phyloP scores from a whole-genome alignment of 2,797 vertebrate species.

The Cryptoprocta ferox region DNA sequence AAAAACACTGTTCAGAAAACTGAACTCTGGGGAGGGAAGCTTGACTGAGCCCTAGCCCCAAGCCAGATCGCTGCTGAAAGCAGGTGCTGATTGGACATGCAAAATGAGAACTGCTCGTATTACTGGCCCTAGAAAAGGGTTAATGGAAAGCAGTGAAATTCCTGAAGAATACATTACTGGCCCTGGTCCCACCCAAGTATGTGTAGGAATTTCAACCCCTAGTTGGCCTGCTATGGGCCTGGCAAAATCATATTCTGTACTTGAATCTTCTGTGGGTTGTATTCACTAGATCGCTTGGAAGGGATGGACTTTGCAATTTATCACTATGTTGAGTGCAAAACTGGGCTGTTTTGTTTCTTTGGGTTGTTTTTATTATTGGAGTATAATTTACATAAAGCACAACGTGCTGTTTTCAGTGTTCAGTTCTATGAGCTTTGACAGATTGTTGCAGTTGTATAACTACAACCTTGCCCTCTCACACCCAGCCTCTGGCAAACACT shows the following conservation, averaged over 20 bases:
- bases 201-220: conserved; percentile 32
- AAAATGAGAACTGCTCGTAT: background rate
- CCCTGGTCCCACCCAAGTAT: background rate
- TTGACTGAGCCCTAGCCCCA: background rate
- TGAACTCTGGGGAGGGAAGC: background rate
- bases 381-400: background rate
- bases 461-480: background rate
- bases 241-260: background rate
- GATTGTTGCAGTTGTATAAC: background rate
- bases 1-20: background rate
- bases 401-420: background rate
- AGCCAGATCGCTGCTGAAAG: background rate
- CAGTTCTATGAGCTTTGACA: conserved; percentile 31
- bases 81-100: background rate
- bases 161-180: conserved; percentile 28
- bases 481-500: background rate
- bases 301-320: conserved; percentile 3
- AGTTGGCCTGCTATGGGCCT: background rate
- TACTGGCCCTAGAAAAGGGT: background rate
- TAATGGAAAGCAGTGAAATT: conserved; percentile 41
- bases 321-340: background rate
- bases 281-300: conserved; percentile 18
- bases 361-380: background rate
- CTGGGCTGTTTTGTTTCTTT: background rate
- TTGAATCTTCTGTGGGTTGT: background rate